Base-by-base conservation (phyloP, 2,888 invertebrate species). In the Chesias legatella region DNA sequence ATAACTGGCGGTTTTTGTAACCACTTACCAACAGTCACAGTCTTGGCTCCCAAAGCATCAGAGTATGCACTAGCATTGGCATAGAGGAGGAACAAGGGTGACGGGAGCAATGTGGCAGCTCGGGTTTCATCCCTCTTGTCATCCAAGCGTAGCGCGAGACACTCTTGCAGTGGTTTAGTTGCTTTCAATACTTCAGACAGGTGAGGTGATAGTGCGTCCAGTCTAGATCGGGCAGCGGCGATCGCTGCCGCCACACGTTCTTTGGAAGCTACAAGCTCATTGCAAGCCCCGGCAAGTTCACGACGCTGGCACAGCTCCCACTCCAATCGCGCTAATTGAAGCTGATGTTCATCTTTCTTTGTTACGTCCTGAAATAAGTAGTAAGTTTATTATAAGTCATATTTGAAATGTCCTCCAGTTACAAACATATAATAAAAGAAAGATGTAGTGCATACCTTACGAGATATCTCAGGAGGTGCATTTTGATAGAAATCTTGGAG, bases 301-400 rank as follows among this genome's bases (percentile, higher is more conserved):
- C 97, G 95, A 1, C 98, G 90, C 71, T 98, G 95, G 9, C 93
- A 92, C 33, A 98, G 80, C 75, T 98, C 98, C 94, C 96, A 97
- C 69, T 98, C 96, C 21, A 98, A 82, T 47, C 97, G 91, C 11
- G 96, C 95, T 47, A 98, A 77, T 64, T 95, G 94, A 46, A 94
- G 86, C 60, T 94, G 93, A 80, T 98, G 98, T 25, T 90, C 90
- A 78, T 95, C 92, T 30, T 78, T 81, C 60, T 90, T 89, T 1
- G 94, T 94, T 17, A 90, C 62, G 41, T 93, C 91, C 94, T 94
- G 41, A 10, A 73, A 67, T 2, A n/a, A 25, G 6, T 23, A 28
- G 17, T 24, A 33, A 17, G 3, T n/a, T n/a, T n/a, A n/a, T n/a
- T n/a, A n/a, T n/a, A n/a, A n/a, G n/a, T n/a, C n/a, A n/a, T n/a